Evolutionary conservation across 2,113 vertebrate genomes (phyloP).

Genomic region (Emberiza fucata): DNA sequence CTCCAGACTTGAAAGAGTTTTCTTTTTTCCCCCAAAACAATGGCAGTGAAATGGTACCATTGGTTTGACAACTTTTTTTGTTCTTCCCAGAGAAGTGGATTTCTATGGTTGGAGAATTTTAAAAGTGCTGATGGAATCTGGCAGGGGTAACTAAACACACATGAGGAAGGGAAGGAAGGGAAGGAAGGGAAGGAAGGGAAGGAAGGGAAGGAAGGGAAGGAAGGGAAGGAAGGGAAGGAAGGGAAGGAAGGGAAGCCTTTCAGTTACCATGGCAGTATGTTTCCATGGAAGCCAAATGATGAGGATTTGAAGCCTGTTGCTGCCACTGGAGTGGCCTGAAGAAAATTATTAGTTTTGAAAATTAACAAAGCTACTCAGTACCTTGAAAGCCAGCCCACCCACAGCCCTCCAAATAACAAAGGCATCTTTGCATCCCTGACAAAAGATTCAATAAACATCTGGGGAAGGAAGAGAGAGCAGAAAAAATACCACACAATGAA

Average conservation of each 20-base stretch:
- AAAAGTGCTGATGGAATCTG: background rate
- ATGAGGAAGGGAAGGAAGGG: background rate
- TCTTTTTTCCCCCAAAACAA: background rate
- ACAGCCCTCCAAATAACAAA: background rate
- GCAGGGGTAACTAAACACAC: background rate
- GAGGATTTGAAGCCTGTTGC: conserved; percentile 37
- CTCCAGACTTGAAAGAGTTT: background rate
- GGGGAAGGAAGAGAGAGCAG: background rate
- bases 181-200: background rate
- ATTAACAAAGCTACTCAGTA: conserved; percentile 38
- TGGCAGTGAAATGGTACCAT: background rate
- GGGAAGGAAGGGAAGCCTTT: background rate
- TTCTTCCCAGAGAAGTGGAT: background rate
- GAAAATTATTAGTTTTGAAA: conserved; percentile 44
- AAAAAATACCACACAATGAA: background rate
- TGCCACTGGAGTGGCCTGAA: conserved; percentile 27
- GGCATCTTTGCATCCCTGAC: background rate
- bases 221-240: background rate
- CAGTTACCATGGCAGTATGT: conserved; percentile 68
- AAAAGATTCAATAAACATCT: background rate
- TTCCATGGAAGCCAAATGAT: conserved; percentile 68
- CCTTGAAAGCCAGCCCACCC: conserved; percentile 9
- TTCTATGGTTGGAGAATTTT: background rate
- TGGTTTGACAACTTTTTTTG: background rate
- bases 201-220: background rate